Evolutionary conservation across 2,113 vertebrate species (phyloP).

Genomic region (Theropithecus gelada): DNA sequence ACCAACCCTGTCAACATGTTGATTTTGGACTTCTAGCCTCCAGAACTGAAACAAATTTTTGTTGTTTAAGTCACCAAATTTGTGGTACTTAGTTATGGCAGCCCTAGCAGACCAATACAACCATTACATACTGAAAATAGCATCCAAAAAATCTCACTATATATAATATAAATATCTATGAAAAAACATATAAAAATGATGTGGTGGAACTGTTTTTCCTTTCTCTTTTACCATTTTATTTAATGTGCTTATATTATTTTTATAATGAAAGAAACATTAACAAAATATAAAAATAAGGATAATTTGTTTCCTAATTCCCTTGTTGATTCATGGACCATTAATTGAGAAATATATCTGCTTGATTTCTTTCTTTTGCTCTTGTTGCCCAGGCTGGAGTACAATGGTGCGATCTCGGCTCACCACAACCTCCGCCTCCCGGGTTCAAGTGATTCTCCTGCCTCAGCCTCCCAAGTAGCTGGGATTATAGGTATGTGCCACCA

Average conservation of each 20-base stretch:
- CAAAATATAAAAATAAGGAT: constrained; percentile 32
- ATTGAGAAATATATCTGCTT: constrained; percentile 25
- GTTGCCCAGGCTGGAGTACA: too few species aligned
- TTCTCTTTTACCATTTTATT: constrained; percentile 16
- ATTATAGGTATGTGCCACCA: too few species aligned
- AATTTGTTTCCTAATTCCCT: not conserved
- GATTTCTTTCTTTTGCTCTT: too few species aligned
- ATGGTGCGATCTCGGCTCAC: too few species aligned
- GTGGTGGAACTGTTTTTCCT: not conserved
- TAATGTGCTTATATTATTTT: constrained; percentile 10
- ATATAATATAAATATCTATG: not conserved
- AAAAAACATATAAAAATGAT: constrained; percentile 18
- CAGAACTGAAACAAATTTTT: not conserved
- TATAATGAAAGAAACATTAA: not conserved
- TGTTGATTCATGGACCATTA: not conserved
- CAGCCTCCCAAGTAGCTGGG: too few species aligned
- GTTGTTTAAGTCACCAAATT: not conserved
- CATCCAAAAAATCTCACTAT: not conserved
- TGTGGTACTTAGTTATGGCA: not conserved
- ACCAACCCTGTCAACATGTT: not conserved
- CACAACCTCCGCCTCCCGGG: too few species aligned
- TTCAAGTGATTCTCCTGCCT: too few species aligned
- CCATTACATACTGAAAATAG: not conserved
- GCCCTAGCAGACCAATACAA: not conserved
- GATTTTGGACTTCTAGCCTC: not conserved